phyloP scores from a whole-genome alignment of 2,888 invertebrate genomes.

The Sicus ferrugineus region DNA sequence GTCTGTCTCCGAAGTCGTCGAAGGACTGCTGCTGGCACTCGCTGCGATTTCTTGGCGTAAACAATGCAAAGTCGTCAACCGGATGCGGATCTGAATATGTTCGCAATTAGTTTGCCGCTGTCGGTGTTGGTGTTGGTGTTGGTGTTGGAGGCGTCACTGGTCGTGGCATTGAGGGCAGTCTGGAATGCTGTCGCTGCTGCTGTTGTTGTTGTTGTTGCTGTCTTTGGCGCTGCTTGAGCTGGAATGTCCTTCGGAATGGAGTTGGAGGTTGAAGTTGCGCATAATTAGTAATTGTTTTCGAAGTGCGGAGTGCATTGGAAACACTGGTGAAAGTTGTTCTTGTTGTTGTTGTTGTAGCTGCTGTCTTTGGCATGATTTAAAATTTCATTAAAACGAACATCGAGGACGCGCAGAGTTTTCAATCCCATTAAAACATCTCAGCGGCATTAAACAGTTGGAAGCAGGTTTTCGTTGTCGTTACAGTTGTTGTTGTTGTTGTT shows the following conservation, averaged over 20 bases:
- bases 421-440: slow-evolving; percentile 24
- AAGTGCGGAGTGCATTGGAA: not conserved
- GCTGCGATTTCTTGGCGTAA: slow-evolving; percentile 26
- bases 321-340: not conserved
- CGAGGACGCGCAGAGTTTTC: slow-evolving; percentile 24
- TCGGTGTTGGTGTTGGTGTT: not conserved
- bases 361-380: slow-evolving; percentile 13
- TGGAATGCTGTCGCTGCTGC: not conserved
- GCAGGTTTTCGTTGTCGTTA: not conserved
- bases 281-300: slow-evolving; percentile 29
- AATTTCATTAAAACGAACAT: slow-evolving; percentile 28
- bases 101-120: slow-evolving; percentile 45
- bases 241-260: slow-evolving; percentile 12
- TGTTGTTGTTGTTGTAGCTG: slow-evolving; percentile 17
- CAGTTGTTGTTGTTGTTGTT: not conserved
- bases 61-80: slow-evolving; percentile 17
- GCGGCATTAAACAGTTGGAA: slow-evolving; percentile 18
- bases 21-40: not conserved
- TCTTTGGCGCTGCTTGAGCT: not conserved
- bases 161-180: slow-evolving; percentile 8
- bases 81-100: slow-evolving; percentile 40
- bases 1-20: not conserved
- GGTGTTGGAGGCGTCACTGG: slow-evolving; percentile 1
- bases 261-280: slow-evolving; percentile 23
- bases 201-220: not conserved